phyloP scores from a whole-genome alignment of 2,888 invertebrate genomes.

The Hololepta plana region DNA sequence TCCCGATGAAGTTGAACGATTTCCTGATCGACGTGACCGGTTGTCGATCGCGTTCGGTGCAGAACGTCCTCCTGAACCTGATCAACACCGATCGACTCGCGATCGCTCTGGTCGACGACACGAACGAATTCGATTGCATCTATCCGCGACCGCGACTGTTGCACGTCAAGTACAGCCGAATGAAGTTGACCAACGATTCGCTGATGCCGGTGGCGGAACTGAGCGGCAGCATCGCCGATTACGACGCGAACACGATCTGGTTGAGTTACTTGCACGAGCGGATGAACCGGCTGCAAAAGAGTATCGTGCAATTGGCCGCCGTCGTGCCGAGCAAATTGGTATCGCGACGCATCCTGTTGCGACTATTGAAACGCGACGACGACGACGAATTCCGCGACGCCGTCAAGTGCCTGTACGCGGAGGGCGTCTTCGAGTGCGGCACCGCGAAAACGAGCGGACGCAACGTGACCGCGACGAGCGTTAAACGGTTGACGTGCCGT shows the following conservation, averaged over 20 bases:
- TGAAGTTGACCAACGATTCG: not conserved
- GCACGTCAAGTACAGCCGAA: conserved; percentile 15
- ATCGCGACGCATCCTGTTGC: conserved; percentile 33
- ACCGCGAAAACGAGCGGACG: no score
- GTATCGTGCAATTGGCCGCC: no score
- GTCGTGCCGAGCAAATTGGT: conserved; percentile 36
- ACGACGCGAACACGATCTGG: no score
- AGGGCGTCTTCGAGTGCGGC: conserved; percentile 35
- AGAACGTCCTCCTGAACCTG: conserved; percentile 31
- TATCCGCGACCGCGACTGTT: conserved; percentile 24
- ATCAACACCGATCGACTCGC: conserved; percentile 28
- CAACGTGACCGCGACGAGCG: no score
- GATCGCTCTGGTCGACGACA: conserved; percentile 19
- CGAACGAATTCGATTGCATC: conserved; percentile 22
- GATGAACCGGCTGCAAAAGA: no score
- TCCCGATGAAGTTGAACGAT: conserved; percentile 32
- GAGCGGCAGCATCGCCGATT: no score
- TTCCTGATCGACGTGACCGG: conserved; percentile 29
- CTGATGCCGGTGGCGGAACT: conserved; percentile 9
- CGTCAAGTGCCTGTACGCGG: conserved; percentile 32
- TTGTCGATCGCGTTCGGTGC: conserved; percentile 33
- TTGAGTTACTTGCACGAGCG: no score
- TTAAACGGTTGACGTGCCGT: no score
- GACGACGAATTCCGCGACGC: conserved; percentile 28
- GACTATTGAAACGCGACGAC: conserved; percentile 33